Evolutionary conservation across 2,888 invertebrate species (phyloP).

Genomic region (Hyles lineata): DNA sequence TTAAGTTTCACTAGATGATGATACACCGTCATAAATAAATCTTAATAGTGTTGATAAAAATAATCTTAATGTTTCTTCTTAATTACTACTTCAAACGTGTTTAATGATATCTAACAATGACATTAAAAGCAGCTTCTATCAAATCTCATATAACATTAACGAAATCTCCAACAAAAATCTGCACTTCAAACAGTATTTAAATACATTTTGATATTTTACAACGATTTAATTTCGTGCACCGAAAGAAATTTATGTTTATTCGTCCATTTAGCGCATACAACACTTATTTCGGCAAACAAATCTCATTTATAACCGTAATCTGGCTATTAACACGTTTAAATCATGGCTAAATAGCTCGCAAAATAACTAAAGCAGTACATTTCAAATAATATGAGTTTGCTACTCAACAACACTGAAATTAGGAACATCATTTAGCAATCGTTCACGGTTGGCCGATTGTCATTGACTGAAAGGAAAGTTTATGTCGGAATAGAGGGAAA

Average conservation of each 20-base stretch:
- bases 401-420: slow-evolving; percentile 51
- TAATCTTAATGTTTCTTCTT: too few relatives aligned
- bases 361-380: slow-evolving; percentile 48
- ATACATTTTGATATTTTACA: slow-evolving; percentile 4
- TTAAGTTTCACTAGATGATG: too few relatives aligned
- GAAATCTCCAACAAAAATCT: background rate
- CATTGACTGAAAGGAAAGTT: slow-evolving; percentile 39
- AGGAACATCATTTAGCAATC: slow-evolving; percentile 57
- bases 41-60: too few relatives aligned
- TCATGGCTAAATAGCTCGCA: slow-evolving; percentile 49
- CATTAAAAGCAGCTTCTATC: background rate
- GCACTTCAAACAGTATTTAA: background rate
- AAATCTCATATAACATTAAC: slow-evolving; percentile 3
- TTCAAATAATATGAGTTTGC: slow-evolving; percentile 47
- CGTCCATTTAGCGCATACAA: slow-evolving; percentile 34
- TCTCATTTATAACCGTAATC: slow-evolving; percentile 50
- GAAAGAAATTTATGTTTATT: slow-evolving; percentile 29
- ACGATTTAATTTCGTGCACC: slow-evolving; percentile 5
- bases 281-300: slow-evolving; percentile 42
- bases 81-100: too few relatives aligned
- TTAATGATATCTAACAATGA: too few relatives aligned
- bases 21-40: too few relatives aligned
- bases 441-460: slow-evolving; percentile 54
- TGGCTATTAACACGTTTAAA: slow-evolving; percentile 53
- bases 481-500: background rate